Conservation (phyloP, 1,140 invertebrate species). For the Drosophila busckii region DNA sequence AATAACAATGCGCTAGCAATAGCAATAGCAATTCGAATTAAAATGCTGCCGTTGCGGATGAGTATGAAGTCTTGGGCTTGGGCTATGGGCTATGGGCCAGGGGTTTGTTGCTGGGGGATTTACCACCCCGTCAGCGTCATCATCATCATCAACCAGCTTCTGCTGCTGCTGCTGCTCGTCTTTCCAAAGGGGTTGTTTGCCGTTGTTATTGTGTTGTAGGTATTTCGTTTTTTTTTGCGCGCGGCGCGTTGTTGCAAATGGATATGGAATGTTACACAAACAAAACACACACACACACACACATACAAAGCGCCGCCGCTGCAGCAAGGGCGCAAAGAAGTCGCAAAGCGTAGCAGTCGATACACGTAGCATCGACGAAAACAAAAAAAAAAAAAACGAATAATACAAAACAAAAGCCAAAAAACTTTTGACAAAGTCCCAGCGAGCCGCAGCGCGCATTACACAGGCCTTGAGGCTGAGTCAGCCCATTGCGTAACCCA, state of each 20-base stretch:
- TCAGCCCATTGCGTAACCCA: conserved; percentile 26
- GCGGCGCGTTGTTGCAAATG: conserved; percentile 58
- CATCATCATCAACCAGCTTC: conserved; percentile 1
- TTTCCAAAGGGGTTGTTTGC: conserved; percentile 57
- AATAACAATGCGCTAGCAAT: conserved; percentile 69
- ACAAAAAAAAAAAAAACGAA: too few relatives aligned
- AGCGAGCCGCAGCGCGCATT: too few relatives aligned
- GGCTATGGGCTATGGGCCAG: not conserved
- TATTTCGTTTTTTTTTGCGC: conserved; percentile 15
- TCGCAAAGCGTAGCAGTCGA: too few relatives aligned
- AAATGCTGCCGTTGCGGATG: conserved; percentile 62
- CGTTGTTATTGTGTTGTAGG: conserved; percentile 16
- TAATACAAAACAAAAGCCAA: conserved; percentile 32
- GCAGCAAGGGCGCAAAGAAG: conserved; percentile 37
- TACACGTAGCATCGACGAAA: too few relatives aligned
- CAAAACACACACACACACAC: too few relatives aligned
- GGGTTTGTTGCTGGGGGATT: conserved; percentile 6
- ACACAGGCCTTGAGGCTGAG: conserved; percentile 20
- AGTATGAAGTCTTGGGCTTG: too few relatives aligned
- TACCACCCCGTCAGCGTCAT: conserved; percentile 32
- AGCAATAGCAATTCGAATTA: conserved; percentile 74
- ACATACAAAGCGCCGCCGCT: conserved; percentile 17
- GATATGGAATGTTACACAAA: conserved; percentile 74
- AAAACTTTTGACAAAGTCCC: conserved; percentile 40
- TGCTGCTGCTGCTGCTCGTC: too few relatives aligned